Evolutionary conservation across 1,140 invertebrate genomes (phyloP).

Genomic region (Psix sp.): DNA sequence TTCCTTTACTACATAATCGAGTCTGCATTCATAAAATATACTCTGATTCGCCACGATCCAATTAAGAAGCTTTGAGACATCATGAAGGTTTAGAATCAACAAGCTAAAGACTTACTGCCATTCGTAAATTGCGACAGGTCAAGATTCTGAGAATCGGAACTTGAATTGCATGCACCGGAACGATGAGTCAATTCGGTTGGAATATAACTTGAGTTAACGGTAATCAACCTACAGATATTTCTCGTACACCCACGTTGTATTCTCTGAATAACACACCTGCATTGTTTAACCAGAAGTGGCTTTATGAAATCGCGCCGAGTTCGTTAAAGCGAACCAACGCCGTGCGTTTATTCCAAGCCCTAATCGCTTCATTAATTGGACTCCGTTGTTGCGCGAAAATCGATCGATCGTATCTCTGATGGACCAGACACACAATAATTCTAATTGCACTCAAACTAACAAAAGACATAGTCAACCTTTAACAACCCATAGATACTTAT

Average conservation of each 20-base stretch:
- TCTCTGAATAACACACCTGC: slow-evolving; percentile 17
- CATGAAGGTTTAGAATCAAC: too few species aligned
- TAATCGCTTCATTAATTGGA: slow-evolving; percentile 48
- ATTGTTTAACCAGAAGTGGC: slow-evolving; percentile 22
- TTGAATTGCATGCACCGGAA: too few species aligned
- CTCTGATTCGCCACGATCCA: too few species aligned
- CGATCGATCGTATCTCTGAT: slow-evolving; percentile 36
- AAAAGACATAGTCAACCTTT: slow-evolving; percentile 9
- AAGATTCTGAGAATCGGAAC: too few species aligned
- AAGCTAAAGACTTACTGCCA: too few species aligned
- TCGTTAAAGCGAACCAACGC: slow-evolving; percentile 25
- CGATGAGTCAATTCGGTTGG: slow-evolving; percentile 50
- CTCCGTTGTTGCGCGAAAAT: slow-evolving; percentile 32
- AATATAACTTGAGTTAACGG: slow-evolving; percentile 44
- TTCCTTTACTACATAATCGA: too few species aligned
- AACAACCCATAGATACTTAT: background rate
- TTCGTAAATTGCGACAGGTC: too few species aligned
- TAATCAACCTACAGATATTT: slow-evolving; percentile 39
- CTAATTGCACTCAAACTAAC: slow-evolving; percentile 30
- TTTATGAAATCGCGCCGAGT: slow-evolving; percentile 19
- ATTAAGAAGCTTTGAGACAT: too few species aligned
- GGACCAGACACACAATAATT: slow-evolving; percentile 19
- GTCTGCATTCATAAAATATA: too few species aligned
- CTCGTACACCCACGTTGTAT: slow-evolving; percentile 19
- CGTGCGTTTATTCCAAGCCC: slow-evolving; percentile 22